These are phyloP conservation scores for Drosophila eohydei DNA, from an alignment of 2,888 invertebrate genomes.

Conservation along the genomic window DNA sequence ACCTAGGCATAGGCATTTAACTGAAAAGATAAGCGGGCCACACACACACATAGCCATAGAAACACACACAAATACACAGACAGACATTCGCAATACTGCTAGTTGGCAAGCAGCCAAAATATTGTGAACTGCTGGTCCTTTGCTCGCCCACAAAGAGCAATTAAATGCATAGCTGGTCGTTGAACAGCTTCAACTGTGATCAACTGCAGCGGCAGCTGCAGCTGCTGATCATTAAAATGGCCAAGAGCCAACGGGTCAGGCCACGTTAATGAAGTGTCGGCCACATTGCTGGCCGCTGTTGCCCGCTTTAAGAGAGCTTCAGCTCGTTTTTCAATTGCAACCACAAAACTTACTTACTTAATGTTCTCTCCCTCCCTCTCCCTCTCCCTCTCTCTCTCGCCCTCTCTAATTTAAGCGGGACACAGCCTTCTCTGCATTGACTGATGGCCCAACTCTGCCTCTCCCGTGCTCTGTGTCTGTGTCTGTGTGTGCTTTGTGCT, in stretches of 20 bases:
- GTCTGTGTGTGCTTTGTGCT: conserved; percentile 23
- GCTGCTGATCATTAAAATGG: conserved; percentile 47
- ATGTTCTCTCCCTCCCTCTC: conserved; percentile 31
- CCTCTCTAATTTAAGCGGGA: conserved; percentile 46
- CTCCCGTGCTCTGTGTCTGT: conserved; percentile 12
- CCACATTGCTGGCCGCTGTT: conserved; percentile 26
- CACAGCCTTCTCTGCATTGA: conserved; percentile 25
- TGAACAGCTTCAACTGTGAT: conserved; percentile 44
- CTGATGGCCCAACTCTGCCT: conserved; percentile 39
- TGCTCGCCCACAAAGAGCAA: conserved; percentile 31
- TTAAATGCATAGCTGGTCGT: conserved; percentile 53
- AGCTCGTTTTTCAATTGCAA: conserved; percentile 42
- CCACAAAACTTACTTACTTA: conserved; percentile 55
- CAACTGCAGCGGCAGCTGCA: conserved; percentile 42
- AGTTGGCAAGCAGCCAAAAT: conserved; percentile 53
- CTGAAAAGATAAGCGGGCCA: conserved; percentile 68
- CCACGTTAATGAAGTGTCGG: conserved; percentile 67
- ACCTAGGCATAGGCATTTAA: conserved; percentile 72
- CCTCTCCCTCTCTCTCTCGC: background rate
- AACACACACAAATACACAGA: conserved; percentile 21
- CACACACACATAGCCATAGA: conserved; percentile 13
- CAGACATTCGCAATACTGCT: conserved; percentile 19
- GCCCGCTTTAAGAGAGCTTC: conserved; percentile 36
- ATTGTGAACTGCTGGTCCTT: conserved; percentile 24
- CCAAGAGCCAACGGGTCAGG: conserved; percentile 15